phyloP scores from a whole-genome alignment of 2,888 invertebrate species.

The Andrena flavipes region DNA sequence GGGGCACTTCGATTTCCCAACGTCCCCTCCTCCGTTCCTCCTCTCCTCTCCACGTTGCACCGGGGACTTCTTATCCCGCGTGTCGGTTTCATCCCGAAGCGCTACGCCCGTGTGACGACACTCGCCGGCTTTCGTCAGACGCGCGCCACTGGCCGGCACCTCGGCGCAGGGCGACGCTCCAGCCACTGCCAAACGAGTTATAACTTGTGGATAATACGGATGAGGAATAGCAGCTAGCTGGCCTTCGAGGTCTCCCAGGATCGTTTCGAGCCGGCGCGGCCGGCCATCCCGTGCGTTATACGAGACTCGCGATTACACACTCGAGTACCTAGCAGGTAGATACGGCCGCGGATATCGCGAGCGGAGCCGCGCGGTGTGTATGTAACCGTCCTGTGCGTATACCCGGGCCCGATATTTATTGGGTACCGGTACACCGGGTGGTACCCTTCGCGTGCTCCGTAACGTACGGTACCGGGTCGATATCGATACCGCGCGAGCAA shows the following conservation, averaged over 20 bases:
- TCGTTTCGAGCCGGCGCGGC: slow-evolving; percentile 21
- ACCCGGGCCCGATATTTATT: slow-evolving; percentile 65
- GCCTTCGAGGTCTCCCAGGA: slow-evolving; percentile 50
- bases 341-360: slow-evolving; percentile 28
- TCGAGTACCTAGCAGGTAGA: slow-evolving; percentile 60
- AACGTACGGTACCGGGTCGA: slow-evolving; percentile 62
- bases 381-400: slow-evolving; percentile 57
- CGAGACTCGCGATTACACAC: slow-evolving; percentile 63
- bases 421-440: slow-evolving; percentile 63
- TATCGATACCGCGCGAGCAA: slow-evolving; percentile 65
- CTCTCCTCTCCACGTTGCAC: neutral
- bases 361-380: slow-evolving; percentile 17
- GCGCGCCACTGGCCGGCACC: slow-evolving; percentile 36
- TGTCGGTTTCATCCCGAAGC: too few species aligned
- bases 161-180: slow-evolving; percentile 4
- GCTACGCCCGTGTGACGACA: neutral
- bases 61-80: too few species aligned
- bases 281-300: slow-evolving; percentile 50
- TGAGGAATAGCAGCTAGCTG: slow-evolving; percentile 65
- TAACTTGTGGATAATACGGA: slow-evolving; percentile 70
- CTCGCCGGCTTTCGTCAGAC: slow-evolving; percentile 6
- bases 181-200: slow-evolving; percentile 58
- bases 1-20: neutral
- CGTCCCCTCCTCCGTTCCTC: neutral
- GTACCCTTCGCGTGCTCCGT: slow-evolving; percentile 63